Evolutionary conservation across 2,113 vertebrate species (phyloP).

Genomic region (Mormyrus iriodes): DNA sequence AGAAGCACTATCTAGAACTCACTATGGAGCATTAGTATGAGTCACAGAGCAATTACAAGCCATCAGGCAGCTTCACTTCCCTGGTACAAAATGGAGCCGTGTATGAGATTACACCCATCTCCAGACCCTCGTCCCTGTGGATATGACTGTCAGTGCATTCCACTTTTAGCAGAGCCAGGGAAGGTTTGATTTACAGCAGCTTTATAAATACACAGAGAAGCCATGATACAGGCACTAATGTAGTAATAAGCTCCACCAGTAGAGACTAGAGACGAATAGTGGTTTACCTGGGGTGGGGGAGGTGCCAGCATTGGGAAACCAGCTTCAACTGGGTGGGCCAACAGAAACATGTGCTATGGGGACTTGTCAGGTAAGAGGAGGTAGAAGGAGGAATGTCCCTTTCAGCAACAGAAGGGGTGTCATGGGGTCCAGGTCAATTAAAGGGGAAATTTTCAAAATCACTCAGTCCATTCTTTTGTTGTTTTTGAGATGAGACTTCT

Average conservation of each 20-base stretch:
- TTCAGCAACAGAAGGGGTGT: background rate
- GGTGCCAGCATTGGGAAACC: background rate
- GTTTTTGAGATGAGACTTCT: background rate
- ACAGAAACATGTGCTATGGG: background rate
- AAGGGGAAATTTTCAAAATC: background rate
- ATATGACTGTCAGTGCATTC: slow-evolving; percentile 30
- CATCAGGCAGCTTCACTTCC: slow-evolving; percentile 7
- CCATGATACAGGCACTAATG: slow-evolving; percentile 30
- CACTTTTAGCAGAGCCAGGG: slow-evolving; percentile 48
- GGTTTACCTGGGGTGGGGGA: background rate
- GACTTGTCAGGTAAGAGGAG: background rate
- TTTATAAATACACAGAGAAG: slow-evolving; percentile 51
- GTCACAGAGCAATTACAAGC: slow-evolving; percentile 27
- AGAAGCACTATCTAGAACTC: slow-evolving; percentile 15
- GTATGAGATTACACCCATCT: slow-evolving; percentile 46
- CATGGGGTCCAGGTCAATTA: background rate
- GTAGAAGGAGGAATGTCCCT: background rate
- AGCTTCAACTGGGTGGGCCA: background rate
- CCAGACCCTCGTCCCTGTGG: slow-evolving; percentile 34
- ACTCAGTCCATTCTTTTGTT: background rate
- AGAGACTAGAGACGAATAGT: background rate
- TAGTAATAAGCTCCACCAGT: slow-evolving; percentile 23
- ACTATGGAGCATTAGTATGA: slow-evolving; percentile 24
- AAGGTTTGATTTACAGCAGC: slow-evolving; percentile 52
- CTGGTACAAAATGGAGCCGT: slow-evolving; percentile 31